Conservation (phyloP, 1,140 invertebrate species). For the Aphis craccivora region DNA sequence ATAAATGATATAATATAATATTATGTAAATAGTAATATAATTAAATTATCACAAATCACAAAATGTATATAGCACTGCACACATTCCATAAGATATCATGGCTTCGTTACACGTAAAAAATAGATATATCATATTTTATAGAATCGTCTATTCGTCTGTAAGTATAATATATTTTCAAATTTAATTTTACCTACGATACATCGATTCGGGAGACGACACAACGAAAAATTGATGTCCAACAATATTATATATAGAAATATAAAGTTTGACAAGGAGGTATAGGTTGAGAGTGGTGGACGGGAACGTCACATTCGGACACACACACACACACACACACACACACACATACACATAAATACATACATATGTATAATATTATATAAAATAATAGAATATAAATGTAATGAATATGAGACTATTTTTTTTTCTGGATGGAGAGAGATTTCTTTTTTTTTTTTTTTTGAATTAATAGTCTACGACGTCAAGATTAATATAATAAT, state of each 20-base stretch:
- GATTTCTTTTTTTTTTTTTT: not conserved
- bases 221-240: not conserved
- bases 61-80: conserved; percentile 22
- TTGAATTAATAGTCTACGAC: conserved; percentile 3
- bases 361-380: not conserved
- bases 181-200: not conserved
- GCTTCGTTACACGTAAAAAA: conserved; percentile 30
- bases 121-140: not conserved
- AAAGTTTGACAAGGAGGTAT: not conserved
- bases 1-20: not conserved
- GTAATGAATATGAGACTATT: not conserved
- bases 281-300: not conserved
- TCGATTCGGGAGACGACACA: not conserved
- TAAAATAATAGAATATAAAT: not conserved
- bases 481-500: not conserved
- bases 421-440: not conserved
- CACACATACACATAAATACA: not conserved
- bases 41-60: conserved; percentile 42
- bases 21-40: not conserved
- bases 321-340: not conserved
- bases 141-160: not conserved
- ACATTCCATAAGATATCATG: not conserved
- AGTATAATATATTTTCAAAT: not conserved
- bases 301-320: not conserved
- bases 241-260: not conserved